Evolutionary conservation across 2,113 vertebrate genomes (phyloP), one percentile per base, ranked within the genome.

Genomic region (Parotia lawesii): DNA sequence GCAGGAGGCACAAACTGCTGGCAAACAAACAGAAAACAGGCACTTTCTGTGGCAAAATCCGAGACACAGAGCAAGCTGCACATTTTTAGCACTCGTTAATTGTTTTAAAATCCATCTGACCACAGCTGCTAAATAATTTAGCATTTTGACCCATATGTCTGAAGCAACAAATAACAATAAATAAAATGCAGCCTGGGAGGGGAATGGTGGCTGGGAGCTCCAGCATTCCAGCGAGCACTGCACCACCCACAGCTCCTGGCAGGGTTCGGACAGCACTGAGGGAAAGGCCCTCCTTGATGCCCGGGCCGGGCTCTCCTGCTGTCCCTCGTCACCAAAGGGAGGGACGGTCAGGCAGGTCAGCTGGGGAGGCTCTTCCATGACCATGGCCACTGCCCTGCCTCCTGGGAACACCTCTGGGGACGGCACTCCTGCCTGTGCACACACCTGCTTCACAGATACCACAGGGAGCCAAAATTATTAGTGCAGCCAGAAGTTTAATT

Each of bases 51-150:
- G 78, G 89, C 87, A 85, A 96, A 94, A 78, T 53, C 70, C 28
- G 23, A 15, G 16, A 87, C 24, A 35, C 27, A 33, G 40, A 78
- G 51, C 20, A 53, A 19, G 28, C 57, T 82, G 57, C 57, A 62
- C 85, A 65, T 79, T 95, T 85, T 91, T 84, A 93, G 69, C 61
- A 69, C 82, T 91, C 16, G 19, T 66, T 93, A 93, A 91, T 91
- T 93, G 86, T 90, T 93, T 85, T 78, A 86, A 93, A 92, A 95
- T 70, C 80, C 80, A 78, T 84, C 89, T 89, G 80, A 93, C 60
- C 88, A 86, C n/a, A 44, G 69, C 72, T 93, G 80, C 89, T 80
- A 72, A 90, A 84, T 78, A 83, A 94, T 81, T 75, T 22, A 81
- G 65, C 53, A 21, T 84, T 87, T 87, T 95, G 86, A 93, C 80